Base-by-base conservation (phyloP, 1,140 invertebrate species). In the Calephelis virginiensis region DNA sequence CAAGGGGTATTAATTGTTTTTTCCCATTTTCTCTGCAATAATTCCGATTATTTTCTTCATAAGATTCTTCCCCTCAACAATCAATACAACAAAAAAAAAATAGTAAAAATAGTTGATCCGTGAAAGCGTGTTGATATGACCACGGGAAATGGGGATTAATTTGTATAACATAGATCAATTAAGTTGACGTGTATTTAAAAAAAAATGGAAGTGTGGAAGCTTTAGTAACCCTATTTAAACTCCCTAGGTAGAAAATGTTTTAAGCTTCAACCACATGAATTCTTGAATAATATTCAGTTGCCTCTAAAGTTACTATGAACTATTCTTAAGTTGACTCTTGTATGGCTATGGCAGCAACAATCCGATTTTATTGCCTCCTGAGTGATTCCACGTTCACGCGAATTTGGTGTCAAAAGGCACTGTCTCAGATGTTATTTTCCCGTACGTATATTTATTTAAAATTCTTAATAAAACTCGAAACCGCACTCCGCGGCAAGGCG, bases 291-390 rank as follows among this genome's bases (percentile, higher is more conserved):
- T 59, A 38, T 38, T 59, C 56, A 59, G 53, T 59, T 59, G 56
- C 37, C 53, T 14, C 38, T 6, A 28, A 59, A 59, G 11, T n/a
- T 59, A 37, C 28, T 37, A 59, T 59, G 17, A 56, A 56, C 53
- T 56, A 28, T 28, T 56, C 12, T 56, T 37, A 56, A 56, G 17
- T 56, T 28, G 6, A 56, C 17, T 17, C 11, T 56, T 56, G 50
- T 56, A 56, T 56, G 50, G 50, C 37, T 56, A 56, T 56, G 17
- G 17, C 28, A 56, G 50, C 50, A 56, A 56, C 50, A 56, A 56
- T 56, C 14, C 50, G 11, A 56, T 56, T 56, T 56, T 56, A 56
- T 56, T 37, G 50, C 28, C 10, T 8, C 50, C 10, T 56, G 28
- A 37, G 17, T 11, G 10, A 37, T 56, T 56, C 28, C 5, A 43